Conservation (phyloP, 2,888 invertebrate genomes). For the Rhamnusium bicolor region DNA sequence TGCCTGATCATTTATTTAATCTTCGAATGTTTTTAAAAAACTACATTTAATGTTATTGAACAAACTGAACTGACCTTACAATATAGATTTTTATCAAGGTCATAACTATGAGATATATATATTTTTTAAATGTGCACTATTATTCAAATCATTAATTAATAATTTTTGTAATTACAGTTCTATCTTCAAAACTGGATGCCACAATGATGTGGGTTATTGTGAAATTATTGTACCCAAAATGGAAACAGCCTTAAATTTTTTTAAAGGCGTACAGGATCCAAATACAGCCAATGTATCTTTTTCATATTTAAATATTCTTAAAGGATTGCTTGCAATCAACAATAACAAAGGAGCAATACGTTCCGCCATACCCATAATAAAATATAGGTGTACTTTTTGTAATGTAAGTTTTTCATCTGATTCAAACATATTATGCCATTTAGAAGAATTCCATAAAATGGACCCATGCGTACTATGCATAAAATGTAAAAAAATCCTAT, state of each 20-base stretch:
- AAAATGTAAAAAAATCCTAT: constrained; percentile 48
- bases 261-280: constrained; percentile 42
- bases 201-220: constrained; percentile 50
- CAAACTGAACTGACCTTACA: no score
- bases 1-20: no score
- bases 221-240: constrained; percentile 57
- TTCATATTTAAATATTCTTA: constrained; percentile 41
- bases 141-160: not conserved
- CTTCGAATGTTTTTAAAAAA: no score
- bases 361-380: constrained; percentile 9
- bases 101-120: no score
- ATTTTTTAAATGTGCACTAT: no score
- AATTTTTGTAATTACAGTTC: constrained; percentile 18
- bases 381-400: constrained; percentile 52
- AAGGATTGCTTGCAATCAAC: not conserved
- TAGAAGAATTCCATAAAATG: constrained; percentile 53
- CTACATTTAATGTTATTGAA: no score
- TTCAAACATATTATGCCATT: constrained; percentile 45
- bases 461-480: constrained; percentile 55
- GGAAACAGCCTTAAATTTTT: constrained; percentile 48
- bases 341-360: not conserved
- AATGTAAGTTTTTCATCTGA: constrained; percentile 33
- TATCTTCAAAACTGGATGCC: constrained; percentile 12
- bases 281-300: constrained; percentile 41
- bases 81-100: no score